phyloP scores from a whole-genome alignment of 2,113 vertebrate species.

The Nycticryphes semicollaris region DNA sequence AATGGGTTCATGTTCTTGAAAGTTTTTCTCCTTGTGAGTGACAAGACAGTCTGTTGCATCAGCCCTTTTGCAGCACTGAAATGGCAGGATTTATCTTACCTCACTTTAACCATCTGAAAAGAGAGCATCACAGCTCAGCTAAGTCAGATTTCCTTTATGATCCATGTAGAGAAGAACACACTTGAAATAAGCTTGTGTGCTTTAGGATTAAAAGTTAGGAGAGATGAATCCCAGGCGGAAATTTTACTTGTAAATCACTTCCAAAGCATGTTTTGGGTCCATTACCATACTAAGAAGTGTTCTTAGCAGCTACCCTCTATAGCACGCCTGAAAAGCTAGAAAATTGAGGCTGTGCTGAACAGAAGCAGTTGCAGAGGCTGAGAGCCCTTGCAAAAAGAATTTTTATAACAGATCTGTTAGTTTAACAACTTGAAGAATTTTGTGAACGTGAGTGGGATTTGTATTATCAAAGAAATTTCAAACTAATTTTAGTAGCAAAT shows the following conservation, averaged over 20 bases:
- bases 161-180: not conserved
- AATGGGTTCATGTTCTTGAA: conserved; percentile 1
- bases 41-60: conserved; percentile 1
- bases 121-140: not conserved
- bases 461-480: not conserved
- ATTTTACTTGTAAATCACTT: not conserved
- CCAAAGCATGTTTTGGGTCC: not conserved
- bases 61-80: not conserved
- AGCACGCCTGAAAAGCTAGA: not conserved
- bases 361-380: not conserved
- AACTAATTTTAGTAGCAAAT: not conserved
- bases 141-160: not conserved
- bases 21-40: conserved; percentile 6
- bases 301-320: not conserved
- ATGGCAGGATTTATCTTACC: not conserved
- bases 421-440: not conserved
- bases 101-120: not conserved
- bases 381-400: not conserved
- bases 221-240: not conserved
- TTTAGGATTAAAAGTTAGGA: not conserved
- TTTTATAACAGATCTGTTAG: not conserved
- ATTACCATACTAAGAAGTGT: not conserved
- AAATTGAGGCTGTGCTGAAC: not conserved
- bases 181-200: not conserved
- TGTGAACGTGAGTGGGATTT: not conserved